Conservation (phyloP, 2,888 invertebrate genomes). For the Microctonus hyperodae region DNA sequence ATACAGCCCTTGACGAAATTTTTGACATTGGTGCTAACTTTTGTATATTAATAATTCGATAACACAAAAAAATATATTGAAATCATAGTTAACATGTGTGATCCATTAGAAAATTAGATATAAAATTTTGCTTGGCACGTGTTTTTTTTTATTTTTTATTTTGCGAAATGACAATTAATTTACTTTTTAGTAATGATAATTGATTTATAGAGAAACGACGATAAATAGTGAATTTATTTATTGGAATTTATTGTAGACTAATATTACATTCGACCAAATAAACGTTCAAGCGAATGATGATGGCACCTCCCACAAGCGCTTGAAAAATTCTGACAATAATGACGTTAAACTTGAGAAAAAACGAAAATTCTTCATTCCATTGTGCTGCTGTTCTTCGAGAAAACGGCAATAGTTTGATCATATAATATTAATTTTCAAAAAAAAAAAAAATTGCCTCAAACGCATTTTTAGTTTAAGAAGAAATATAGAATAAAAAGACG, state of each 20-base stretch:
- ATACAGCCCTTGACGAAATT: slow-evolving; percentile 42
- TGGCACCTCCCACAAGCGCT: slow-evolving; percentile 47
- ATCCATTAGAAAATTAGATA: slow-evolving; percentile 43
- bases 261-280: slow-evolving; percentile 58
- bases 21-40: slow-evolving; percentile 50
- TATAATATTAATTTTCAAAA: not conserved
- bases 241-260: slow-evolving; percentile 60
- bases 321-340: slow-evolving; percentile 47
- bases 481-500: not conserved
- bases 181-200: not conserved
- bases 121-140: slow-evolving; percentile 61
- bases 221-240: slow-evolving; percentile 35
- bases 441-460: not conserved
- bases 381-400: slow-evolving; percentile 55
- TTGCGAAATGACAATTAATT: slow-evolving; percentile 4
- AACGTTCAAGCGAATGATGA: slow-evolving; percentile 54
- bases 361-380: slow-evolving; percentile 47
- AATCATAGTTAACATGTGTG: slow-evolving; percentile 55
- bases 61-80: slow-evolving; percentile 35
- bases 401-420: slow-evolving; percentile 40
- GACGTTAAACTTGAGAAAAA: slow-evolving; percentile 49
- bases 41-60: slow-evolving; percentile 44
- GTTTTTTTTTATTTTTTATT: slow-evolving; percentile 35
- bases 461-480: not conserved
- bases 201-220: not conserved